Conservation (phyloP, 1,140 invertebrate species). For the Drosophila subobscura region DNA sequence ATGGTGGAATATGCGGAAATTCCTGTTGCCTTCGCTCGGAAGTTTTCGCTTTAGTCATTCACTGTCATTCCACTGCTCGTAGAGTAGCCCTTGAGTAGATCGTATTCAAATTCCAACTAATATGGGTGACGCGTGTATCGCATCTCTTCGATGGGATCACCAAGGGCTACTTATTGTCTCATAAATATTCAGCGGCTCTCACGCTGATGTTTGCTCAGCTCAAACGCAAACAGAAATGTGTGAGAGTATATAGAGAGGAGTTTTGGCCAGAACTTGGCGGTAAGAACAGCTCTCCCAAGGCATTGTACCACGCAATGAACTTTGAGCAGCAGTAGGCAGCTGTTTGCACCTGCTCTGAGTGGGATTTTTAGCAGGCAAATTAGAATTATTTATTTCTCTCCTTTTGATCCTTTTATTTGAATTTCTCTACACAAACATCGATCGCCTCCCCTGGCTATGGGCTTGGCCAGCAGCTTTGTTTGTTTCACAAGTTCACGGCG, state of each 20-base stretch:
- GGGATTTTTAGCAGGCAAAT: constrained; percentile 48
- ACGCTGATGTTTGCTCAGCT: constrained; percentile 37
- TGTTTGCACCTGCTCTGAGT: constrained; percentile 26
- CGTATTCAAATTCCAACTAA: constrained; percentile 25
- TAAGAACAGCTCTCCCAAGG: constrained; percentile 30
- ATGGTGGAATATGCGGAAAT: constrained; percentile 11
- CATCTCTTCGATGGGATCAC: constrained; percentile 39
- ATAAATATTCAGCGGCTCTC: constrained; percentile 46
- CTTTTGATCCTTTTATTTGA: neutral
- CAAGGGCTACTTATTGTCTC: constrained; percentile 22
- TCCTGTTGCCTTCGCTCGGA: neutral
- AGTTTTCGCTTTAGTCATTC: constrained; percentile 23
- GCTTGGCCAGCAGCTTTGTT: constrained; percentile 24
- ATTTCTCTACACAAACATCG: neutral
- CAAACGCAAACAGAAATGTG: neutral
- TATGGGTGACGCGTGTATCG: constrained; percentile 41
- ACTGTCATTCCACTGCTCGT: neutral
- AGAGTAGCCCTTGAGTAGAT: constrained; percentile 37
- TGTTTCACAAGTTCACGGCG: constrained; percentile 43
- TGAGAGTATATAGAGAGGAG: neutral
- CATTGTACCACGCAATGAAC: constrained; percentile 31
- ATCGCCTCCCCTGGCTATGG: neutral
- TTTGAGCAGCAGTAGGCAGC: constrained; percentile 40
- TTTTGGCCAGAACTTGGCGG: constrained; percentile 20
- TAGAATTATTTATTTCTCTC: constrained; percentile 21